phyloP scores from a whole-genome alignment of 2,113 vertebrate species.

The human (Homo sapiens) region GRCh38 chr13:111545501-111546000 shows the following conservation, averaged over 20 bases:
- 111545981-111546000: background rate
- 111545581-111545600: background rate
- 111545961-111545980: too few species aligned
- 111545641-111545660: background rate
- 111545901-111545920: background rate
- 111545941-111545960: background rate
- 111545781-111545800: too few species aligned
- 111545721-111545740: background rate
- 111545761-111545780: background rate
- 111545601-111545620: too few species aligned
- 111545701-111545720: too few species aligned
- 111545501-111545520: background rate
- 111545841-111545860: background rate
- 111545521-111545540: too few species aligned
- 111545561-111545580: too few species aligned
- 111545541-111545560: background rate
- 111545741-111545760: too few species aligned
- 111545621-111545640: background rate
- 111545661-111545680: too few species aligned
- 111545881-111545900: too few species aligned
- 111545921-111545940: too few species aligned
- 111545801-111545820: background rate
- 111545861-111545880: background rate
- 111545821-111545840: too few species aligned
- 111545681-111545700: background rate